Base-by-base conservation (phyloP, 2,113 vertebrate genomes). In the Ellobius talpinus region DNA sequence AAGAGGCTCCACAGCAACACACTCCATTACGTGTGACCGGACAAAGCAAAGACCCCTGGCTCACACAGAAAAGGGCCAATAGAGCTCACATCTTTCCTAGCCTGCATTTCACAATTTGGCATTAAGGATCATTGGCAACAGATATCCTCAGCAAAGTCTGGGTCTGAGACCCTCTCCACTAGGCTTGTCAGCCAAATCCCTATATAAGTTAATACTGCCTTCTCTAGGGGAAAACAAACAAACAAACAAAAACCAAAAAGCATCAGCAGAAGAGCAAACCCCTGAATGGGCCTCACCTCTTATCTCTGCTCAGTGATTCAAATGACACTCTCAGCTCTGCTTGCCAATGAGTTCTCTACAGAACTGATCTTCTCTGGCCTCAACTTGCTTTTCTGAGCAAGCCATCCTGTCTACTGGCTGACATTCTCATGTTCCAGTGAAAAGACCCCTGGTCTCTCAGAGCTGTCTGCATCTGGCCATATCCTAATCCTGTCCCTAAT, bases 101-200 rank as follows among this genome's bases (percentile, higher is more conserved):
- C 61, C 55, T 79, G 78, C 78, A 81, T 7, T 13, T n/a, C 78
- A 39, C 36, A 21, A 21, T n/a, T 55, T 17, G 36, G 4, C 33
- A 33, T 36, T 55, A 50, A 61, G 52, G 45, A 17, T 39, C 11
- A 3, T 1, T 42, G 42, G 24, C 68, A 66, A 33, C 17, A 95
- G 91, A 82, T 5, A 70, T 24, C n/a, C 86, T 92, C 73, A 73
- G 88, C 68, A 87, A 91, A 84, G 70, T 8, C 74, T 87, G 52
- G 17, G 9, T 55, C 33, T 42, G 11, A 68, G 84, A 11, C 26
- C 4, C 13, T 39, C 36, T 84, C 36, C 23, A 16, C 36, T 61
- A 23, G 19, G 33, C 50, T 55, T 84, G 36, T 61, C 55, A 61
- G 79, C 5, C 21, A 82, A 5, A 61, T n/a, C 55, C 36, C 55